Percentiles rank a stretch among this genome's conserved stretches.
phyloP scores from a whole-genome alignment of 2,113 vertebrate species.

The Willisornis vidua region DNA sequence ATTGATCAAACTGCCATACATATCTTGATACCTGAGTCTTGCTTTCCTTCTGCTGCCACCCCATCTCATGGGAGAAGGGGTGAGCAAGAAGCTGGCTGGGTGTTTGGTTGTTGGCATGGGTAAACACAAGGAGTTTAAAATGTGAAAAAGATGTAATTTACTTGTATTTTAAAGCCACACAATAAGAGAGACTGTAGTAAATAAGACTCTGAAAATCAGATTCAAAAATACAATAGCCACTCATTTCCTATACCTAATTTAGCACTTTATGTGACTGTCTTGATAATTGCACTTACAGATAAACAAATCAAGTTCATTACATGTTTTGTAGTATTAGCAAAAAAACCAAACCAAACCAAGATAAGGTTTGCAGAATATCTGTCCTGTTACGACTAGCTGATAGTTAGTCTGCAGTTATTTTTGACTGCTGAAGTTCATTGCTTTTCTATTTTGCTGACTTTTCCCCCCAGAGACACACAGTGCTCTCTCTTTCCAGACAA shows the following conservation, averaged over 20 bases:
- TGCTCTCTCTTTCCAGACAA: not conserved
- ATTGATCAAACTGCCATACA: not conserved
- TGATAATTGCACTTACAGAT: not conserved
- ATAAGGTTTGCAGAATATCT: not conserved
- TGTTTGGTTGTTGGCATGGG: not conserved
- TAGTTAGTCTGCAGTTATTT: not conserved
- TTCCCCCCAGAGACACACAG: not conserved
- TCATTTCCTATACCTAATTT: not conserved
- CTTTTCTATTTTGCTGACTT: not conserved
- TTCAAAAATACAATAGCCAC: not conserved
- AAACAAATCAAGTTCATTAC: not conserved
- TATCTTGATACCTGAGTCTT: not conserved
- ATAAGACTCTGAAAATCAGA: not conserved
- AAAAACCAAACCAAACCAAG: not conserved
- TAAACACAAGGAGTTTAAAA: not conserved
- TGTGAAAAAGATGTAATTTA: not conserved
- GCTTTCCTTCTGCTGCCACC: not conserved
- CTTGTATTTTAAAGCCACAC: not conserved
- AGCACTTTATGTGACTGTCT: not conserved
- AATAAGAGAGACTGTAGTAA: not conserved
- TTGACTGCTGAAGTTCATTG: not conserved
- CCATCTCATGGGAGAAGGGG: not conserved
- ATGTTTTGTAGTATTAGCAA: not conserved
- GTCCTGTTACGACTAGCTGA: not conserved
- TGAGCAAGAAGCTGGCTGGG: not conserved